Evolutionary conservation across 2,113 vertebrate species (phyloP).

Genomic region (Platysteira castanea): DNA sequence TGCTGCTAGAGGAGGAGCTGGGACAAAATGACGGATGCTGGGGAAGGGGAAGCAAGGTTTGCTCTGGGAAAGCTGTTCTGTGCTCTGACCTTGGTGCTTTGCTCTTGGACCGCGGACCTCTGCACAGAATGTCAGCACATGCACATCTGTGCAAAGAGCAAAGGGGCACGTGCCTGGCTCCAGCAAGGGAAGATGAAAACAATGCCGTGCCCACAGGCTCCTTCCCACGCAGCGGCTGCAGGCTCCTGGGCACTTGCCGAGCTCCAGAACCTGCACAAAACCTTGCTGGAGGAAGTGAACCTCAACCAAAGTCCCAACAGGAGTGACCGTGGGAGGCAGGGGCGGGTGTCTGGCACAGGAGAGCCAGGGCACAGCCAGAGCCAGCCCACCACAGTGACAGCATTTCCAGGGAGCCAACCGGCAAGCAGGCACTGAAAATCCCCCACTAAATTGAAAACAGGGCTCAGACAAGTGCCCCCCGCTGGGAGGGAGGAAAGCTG

Average conservation of each 20-base stretch:
- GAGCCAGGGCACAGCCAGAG: background rate
- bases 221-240: background rate
- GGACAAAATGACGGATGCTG: background rate
- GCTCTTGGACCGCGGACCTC: background rate
- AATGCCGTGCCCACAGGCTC: background rate
- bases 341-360: background rate
- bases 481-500: background rate
- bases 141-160: background rate
- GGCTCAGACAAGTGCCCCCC: background rate
- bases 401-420: background rate
- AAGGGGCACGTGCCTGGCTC: background rate
- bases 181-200: background rate
- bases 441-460: background rate
- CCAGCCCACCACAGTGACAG: background rate
- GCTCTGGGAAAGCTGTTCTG: background rate
- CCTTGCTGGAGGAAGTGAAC: background rate
- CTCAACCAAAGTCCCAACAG: background rate
- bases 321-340: rapidly evolving
- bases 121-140: background rate
- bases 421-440: background rate
- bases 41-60: background rate
- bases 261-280: background rate
- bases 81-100: background rate
- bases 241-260: background rate
- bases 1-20: background rate